Percentiles rank a stretch among this genome's conserved stretches.
These are phyloP conservation scores for Podarcis muralis DNA, from an alignment of 2,113 vertebrate species.

Conservation along the genomic window DNA sequence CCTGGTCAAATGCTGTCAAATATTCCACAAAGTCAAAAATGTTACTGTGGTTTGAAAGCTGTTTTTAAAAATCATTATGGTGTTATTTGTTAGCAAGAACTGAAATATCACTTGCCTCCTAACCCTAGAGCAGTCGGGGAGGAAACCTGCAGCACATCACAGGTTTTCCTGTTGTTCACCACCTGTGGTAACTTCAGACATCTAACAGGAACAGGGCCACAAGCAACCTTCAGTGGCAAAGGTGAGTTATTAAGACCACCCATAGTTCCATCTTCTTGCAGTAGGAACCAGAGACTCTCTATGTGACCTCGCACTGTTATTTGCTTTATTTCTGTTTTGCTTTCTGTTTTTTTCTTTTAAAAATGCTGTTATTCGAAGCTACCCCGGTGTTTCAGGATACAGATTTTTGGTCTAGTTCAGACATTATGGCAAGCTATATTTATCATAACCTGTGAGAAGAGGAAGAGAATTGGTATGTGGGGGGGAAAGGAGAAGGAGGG, in stretches of 20 bases:
- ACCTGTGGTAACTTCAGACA: neutral
- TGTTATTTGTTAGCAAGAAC: neutral
- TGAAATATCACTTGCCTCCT: neutral
- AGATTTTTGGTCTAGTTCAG: neutral
- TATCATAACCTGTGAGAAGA: no score
- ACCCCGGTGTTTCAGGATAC: neutral
- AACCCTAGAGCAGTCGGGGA: neutral
- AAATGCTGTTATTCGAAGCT: neutral
- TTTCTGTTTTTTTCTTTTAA: neutral
- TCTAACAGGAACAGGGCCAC: neutral
- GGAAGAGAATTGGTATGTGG: neutral
- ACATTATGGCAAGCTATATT: neutral
- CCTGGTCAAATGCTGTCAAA: neutral
- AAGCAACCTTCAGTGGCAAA: neutral
- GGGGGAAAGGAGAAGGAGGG: neutral
- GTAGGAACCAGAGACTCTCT: neutral
- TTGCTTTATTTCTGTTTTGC: no score
- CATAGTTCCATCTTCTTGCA: no score
- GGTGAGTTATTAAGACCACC: neutral
- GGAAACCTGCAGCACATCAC: neutral
- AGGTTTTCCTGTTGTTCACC: neutral
- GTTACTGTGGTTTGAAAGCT: neutral
- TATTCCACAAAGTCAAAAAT: neutral
- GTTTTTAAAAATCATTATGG: neutral
- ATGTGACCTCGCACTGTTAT: neutral